phyloP scores from a whole-genome alignment of 2,888 invertebrate genomes.

The Trichopria drosophilae region DNA sequence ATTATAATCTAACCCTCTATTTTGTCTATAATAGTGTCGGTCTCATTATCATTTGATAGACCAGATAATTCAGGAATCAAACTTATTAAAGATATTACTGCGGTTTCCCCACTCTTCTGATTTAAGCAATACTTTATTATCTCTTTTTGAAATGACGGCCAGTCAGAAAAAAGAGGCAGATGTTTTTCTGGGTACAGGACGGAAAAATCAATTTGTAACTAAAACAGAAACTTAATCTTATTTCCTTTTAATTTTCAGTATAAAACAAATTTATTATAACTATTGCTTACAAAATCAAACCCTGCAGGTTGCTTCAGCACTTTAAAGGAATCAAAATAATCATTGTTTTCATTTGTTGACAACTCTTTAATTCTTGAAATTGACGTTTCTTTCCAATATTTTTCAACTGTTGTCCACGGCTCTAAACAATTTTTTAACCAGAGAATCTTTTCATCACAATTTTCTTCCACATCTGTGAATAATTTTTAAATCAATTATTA shows the following conservation, averaged over 20 bases:
- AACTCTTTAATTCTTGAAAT: slow-evolving; percentile 17
- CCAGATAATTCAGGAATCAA: too few species aligned
- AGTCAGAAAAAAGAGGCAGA: slow-evolving; percentile 6
- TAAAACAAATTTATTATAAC: too few species aligned
- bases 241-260: too few species aligned
- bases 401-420: slow-evolving; percentile 29
- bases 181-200: slow-evolving; percentile 9
- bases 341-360: slow-evolving; percentile 8
- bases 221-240: background rate
- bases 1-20: too few species aligned
- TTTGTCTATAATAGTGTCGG: too few species aligned
- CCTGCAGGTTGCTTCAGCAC: slow-evolving; percentile 22
- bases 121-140: slow-evolving; percentile 1
- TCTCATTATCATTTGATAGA: too few species aligned
- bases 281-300: slow-evolving; percentile 16
- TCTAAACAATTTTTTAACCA: slow-evolving; percentile 29
- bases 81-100: slow-evolving; percentile 4
- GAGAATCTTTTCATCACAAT: background rate
- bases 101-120: background rate
- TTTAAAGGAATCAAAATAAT: slow-evolving; percentile 22
- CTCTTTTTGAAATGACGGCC: slow-evolving; percentile 12
- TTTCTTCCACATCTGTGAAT: background rate
- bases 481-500: too few species aligned
- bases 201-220: slow-evolving; percentile 22
- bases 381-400: slow-evolving; percentile 28